phyloP scores from a whole-genome alignment of 1,140 invertebrate species.

The Pseudomyrmex sp. region DNA sequence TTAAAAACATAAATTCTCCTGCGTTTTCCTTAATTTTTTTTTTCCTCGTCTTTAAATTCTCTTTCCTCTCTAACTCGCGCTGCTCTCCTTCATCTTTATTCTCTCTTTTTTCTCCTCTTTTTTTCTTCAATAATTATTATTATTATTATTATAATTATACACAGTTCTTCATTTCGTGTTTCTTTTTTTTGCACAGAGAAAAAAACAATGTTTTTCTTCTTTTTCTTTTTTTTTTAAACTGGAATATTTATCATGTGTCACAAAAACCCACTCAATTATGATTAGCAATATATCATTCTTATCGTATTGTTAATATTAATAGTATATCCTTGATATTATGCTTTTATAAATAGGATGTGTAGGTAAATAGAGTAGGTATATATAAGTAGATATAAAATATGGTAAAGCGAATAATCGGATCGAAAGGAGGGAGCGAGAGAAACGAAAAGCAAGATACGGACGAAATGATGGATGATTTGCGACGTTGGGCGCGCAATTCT shows the following conservation, averaged over 20 bases:
- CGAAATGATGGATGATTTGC: not conserved
- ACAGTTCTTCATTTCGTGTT: conserved; percentile 5
- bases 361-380: conserved; percentile 73
- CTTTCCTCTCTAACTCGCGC: conserved; percentile 2
- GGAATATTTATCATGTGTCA: conserved; percentile 85
- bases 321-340: conserved; percentile 85
- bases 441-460: conserved; percentile 69
- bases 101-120: conserved; percentile 39
- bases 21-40: conserved; percentile 52
- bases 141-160: too few species aligned
- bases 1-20: conserved; percentile 58
- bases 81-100: too few species aligned
- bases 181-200: conserved; percentile 67
- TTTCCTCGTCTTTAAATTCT: conserved; percentile 38
- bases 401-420: conserved; percentile 67
- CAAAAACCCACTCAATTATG: conserved; percentile 85
- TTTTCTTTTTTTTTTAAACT: conserved; percentile 71
- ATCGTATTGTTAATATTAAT: conserved; percentile 86
- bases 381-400: conserved; percentile 76
- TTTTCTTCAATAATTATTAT: conserved; percentile 56
- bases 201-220: conserved; percentile 77
- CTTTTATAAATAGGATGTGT: conserved; percentile 85
- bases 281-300: conserved; percentile 86
- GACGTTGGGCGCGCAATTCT: not conserved
- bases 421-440: conserved; percentile 57